Evolutionary conservation across 1,140 invertebrate genomes (phyloP), one percentile per base, ranked within the genome.

Genomic region (Trypoxylus dichotomus): DNA sequence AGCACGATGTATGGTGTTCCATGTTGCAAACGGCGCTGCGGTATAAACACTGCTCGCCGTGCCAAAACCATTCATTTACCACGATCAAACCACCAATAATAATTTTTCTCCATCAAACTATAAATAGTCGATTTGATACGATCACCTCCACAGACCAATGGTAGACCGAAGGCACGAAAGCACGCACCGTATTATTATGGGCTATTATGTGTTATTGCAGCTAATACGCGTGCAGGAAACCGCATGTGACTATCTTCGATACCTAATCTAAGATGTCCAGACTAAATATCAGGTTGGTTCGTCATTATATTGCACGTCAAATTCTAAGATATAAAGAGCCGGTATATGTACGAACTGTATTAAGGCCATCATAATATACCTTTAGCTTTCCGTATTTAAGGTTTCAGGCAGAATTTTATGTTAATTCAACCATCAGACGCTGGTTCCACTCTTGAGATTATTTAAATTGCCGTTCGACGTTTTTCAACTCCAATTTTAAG

Each of bases 201-300:
- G 79, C 84, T 84, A 85, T 85, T 85, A 85, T 83, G 83, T 85
- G 81, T 84, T 84, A 85, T 85, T 85, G 84, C 81, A 83, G 84
- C 81, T 85, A 84, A 85, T 84, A 84, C 83, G 83, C 82, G 82
- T 82, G 80, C 78, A 81, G 81, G 75, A 19, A 80, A 81, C 79
- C 80, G 37, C 78, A 78, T 80, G 79, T 76, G 78, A 80, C 79
- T 80, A 83, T 83, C 81, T 82, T 79, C 78, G 63, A 58, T 76
- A 79, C 77, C 79, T 82, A 81, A 81, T 81, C 81, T 79, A 78
- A 83, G 80, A 82, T 75, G 78, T 63, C 79, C 77, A 78, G 77
- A 79, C 80, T 76, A 77, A 79, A 76, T 79, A 75, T 71, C 60
- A 41, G 74, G 54, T 58, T 63, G 81, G 81, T 80, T 80, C 76